Conservation (phyloP, 2,797 vertebrate genomes). For the Heteromormyrus szaboi region DNA sequence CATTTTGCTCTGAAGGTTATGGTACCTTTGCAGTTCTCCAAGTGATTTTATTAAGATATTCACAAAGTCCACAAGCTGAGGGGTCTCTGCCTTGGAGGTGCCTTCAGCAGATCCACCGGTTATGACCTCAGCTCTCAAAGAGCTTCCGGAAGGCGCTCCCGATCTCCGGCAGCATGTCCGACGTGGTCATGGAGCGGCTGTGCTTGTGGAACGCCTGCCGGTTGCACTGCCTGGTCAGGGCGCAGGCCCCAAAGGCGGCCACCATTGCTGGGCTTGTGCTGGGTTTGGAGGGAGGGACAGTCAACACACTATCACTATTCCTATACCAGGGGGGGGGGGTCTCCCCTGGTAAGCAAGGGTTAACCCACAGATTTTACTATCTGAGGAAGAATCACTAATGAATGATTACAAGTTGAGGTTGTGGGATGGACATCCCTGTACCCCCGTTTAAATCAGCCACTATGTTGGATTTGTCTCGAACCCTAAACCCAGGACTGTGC, state of each 20-base stretch:
- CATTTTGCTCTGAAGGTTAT: slow-evolving; percentile 4
- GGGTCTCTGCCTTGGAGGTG: not conserved
- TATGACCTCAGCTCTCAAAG: slow-evolving; percentile 73
- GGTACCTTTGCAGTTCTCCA: slow-evolving; percentile 26
- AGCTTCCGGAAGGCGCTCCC: slow-evolving; percentile 82
- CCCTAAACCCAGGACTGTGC: not conserved
- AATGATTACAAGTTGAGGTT: not conserved
- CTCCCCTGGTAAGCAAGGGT: not conserved
- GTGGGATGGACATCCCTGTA: not conserved
- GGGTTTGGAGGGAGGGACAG: not conserved
- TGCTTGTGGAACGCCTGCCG: slow-evolving; percentile 84
- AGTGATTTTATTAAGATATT: not conserved
- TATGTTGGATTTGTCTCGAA: not conserved
- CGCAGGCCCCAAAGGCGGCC: slow-evolving; percentile 84
- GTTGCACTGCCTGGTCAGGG: slow-evolving; percentile 86
- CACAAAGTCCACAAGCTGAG: slow-evolving; percentile 20
- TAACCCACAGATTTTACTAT: not conserved
- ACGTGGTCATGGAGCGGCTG: slow-evolving; percentile 83
- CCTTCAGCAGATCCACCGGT: not conserved
- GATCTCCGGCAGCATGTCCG: slow-evolving; percentile 91
- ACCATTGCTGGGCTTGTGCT: slow-evolving; percentile 84
- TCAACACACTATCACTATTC: not conserved
- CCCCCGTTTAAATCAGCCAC: not conserved
- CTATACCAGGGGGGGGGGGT: not conserved
- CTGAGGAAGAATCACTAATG: not conserved